Base-by-base conservation (phyloP, 2,888 invertebrate genomes). In the Drymonia ruficornis region DNA sequence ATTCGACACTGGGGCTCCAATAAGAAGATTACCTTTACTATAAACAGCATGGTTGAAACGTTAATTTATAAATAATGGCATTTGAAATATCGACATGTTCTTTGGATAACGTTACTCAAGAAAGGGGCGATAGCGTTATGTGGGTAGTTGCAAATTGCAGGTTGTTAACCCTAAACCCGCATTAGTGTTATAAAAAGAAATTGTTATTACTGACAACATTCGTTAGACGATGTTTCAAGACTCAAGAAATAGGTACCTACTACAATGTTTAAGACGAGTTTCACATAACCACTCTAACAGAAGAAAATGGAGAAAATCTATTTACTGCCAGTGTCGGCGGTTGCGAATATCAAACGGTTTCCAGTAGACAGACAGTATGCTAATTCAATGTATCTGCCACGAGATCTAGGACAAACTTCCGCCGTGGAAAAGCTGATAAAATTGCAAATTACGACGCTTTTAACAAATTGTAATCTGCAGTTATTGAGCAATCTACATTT, bases 321-420 rank as follows among this genome's bases (percentile, higher is more conserved):
- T 65, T 67, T 64, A 57, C 60, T 59, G 55, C 59, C 69, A 68
- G 57, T 62, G 62, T 59, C 50, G 54, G 58, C 58, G 61, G 63
- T 70, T 72, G 70, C 61, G 73, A 75, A 79, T 74, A 66, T 53
- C 63, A 74, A 72, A 76, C 72, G 67, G 75, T 74, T 70, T 72
- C 61, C 56, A 65, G 65, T 63, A 65, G 59, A 59, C 55, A 66
- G 58, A 59, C 55, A 64, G 61, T 78, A 81, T 80, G 82, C 69
- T 76, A 82, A 86, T 84, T 80, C 62, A 67, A 64, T 61, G 59
- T 69, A 70, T 71, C 63, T 76, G 76, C 67, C 61, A 60, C 66
- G 58, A 73, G 74, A 90, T 85, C 80, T 89, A 83, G 89, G 84
- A 66, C 89, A 75, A 73, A 73, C 79, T 85, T 89, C 89, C 89